phyloP scores from a whole-genome alignment of 2,888 invertebrate genomes.

The Caenorhabditis doughertyi region DNA sequence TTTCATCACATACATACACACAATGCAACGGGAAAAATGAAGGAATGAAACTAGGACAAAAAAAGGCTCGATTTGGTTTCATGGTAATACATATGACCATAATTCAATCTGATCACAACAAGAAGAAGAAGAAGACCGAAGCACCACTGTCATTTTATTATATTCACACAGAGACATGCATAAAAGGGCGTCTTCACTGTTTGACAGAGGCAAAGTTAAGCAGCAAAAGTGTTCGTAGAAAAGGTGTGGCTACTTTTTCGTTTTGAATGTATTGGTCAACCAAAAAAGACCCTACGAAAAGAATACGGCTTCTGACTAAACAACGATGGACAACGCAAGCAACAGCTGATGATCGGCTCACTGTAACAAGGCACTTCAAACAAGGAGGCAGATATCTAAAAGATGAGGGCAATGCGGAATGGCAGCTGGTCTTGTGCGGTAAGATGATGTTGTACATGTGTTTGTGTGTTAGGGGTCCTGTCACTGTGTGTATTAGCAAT shows the following conservation, averaged over 20 bases:
- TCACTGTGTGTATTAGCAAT: constrained; percentile 23
- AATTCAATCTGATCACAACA: constrained; percentile 48
- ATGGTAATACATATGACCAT: constrained; percentile 30
- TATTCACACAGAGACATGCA: constrained; percentile 40
- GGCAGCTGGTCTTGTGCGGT: constrained; percentile 65
- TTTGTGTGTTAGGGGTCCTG: constrained; percentile 16
- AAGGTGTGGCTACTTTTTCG: constrained; percentile 40
- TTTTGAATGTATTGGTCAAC: constrained; percentile 19
- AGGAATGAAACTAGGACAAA: constrained; percentile 4
- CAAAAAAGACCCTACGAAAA: constrained; percentile 9
- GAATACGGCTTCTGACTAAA: constrained; percentile 32
- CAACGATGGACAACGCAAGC: constrained; percentile 38
- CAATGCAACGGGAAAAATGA: background rate
- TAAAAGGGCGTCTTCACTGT: constrained; percentile 46
- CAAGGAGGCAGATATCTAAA: background rate
- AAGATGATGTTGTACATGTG: constrained; percentile 65
- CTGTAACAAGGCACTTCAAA: constrained; percentile 55
- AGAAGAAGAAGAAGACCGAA: too few species aligned
- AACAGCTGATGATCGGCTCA: constrained; percentile 56
- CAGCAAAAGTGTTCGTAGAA: constrained; percentile 53
- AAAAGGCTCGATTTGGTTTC: constrained; percentile 18
- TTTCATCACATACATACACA: constrained; percentile 37
- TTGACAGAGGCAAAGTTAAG: constrained; percentile 56
- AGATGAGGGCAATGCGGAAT: constrained; percentile 27
- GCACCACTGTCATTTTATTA: constrained; percentile 46